Conservation (phyloP, 2,888 invertebrate species). For the Hydroisotoma schaefferi region DNA sequence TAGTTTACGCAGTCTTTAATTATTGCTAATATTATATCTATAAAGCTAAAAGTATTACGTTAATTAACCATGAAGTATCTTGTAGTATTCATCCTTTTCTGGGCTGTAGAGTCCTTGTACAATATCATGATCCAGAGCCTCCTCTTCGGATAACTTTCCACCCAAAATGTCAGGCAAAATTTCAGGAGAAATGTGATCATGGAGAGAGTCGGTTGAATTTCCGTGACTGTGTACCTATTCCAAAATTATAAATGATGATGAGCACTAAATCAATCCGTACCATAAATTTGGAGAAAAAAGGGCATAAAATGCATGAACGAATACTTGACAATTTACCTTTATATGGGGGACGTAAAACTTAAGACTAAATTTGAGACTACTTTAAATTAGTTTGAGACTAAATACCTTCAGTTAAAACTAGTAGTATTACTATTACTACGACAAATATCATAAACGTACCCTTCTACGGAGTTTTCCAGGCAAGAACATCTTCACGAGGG, state of each 20-base stretch:
- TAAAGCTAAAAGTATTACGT: too few relatives aligned
- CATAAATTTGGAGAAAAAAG: too few relatives aligned
- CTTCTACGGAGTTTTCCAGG: constrained; percentile 59
- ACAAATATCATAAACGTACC: constrained; percentile 53
- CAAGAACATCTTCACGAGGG: constrained; percentile 64
- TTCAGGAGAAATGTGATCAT: constrained; percentile 55
- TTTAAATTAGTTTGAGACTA: neutral
- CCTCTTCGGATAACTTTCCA: constrained; percentile 52
- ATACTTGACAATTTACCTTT: too few relatives aligned
- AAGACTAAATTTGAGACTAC: neutral
- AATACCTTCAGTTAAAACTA: too few relatives aligned
- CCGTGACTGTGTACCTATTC: constrained; percentile 56
- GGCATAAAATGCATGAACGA: too few relatives aligned
- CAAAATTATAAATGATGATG: too few relatives aligned
- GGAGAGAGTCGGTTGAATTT: constrained; percentile 53
- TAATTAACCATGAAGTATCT: neutral
- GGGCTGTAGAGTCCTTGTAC: constrained; percentile 16
- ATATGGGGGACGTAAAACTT: too few relatives aligned
- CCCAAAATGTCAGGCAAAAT: constrained; percentile 61
- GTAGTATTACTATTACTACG: too few relatives aligned
- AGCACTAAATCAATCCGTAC: too few relatives aligned
- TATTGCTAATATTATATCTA: too few relatives aligned
- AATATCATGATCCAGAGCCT: constrained; percentile 21
- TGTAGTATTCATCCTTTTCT: constrained; percentile 29
- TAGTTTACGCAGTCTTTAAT: too few relatives aligned